These are phyloP conservation scores for Caranx ignobilis DNA, from an alignment of 2,113 vertebrate genomes.

Conservation along the genomic window DNA sequence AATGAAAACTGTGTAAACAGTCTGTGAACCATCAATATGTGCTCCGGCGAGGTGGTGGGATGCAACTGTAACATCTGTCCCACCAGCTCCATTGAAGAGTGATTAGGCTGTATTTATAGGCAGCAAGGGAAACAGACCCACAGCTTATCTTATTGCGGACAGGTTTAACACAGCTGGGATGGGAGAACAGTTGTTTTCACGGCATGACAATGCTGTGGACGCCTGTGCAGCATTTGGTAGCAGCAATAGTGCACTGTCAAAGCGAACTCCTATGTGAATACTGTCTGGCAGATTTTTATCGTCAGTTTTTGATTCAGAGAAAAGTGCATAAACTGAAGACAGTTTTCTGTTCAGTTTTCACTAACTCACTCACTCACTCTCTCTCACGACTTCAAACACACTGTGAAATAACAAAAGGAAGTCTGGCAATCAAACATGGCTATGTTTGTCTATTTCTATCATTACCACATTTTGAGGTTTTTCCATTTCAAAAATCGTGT, in stretches of 20 bases:
- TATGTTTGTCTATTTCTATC: conserved; percentile 78
- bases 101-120: conserved; percentile 66
- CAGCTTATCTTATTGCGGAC: conserved; percentile 58
- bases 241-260: conserved; percentile 26
- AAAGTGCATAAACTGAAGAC: conserved; percentile 71
- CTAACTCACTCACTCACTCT: conserved; percentile 22
- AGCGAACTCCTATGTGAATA: conserved; percentile 41
- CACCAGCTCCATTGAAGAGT: conserved; percentile 40
- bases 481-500: conserved; percentile 70
- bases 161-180: conserved; percentile 63
- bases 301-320: conserved; percentile 50
- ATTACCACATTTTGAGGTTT: conserved; percentile 77
- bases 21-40: conserved; percentile 70
- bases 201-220: conserved; percentile 32
- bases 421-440: conserved; percentile 73
- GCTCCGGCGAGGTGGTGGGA: conserved; percentile 53
- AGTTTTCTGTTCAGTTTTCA: conserved; percentile 59
- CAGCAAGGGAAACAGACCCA: conserved; percentile 61
- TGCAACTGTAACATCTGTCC: conserved; percentile 72
- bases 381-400: conserved; percentile 75
- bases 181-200: conserved; percentile 59
- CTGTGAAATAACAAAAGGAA: conserved; percentile 80
- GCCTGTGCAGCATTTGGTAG: conserved; percentile 42
- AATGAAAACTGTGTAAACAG: conserved; percentile 79
- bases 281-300: conserved; percentile 61